A percentile compares a stretch with the other conserved stretches of the same genome.
These are phyloP conservation scores for Daptonema setosum DNA, from an alignment of 2,888 invertebrate species.

Conservation along the genomic window DNA sequence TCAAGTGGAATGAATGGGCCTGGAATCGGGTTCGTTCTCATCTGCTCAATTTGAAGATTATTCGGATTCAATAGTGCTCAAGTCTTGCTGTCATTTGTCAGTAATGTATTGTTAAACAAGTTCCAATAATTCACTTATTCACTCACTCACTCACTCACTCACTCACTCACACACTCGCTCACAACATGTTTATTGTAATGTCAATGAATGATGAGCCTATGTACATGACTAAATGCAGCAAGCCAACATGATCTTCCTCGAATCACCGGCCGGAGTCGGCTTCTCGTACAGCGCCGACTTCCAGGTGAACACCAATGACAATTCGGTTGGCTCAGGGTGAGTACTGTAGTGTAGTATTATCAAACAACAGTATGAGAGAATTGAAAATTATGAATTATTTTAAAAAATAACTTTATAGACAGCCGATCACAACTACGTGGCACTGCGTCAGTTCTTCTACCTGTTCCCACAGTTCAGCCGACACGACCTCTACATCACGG, in stretches of 20 bases:
- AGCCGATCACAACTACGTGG: conserved; percentile 32
- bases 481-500: conserved; percentile 33
- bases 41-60: not conserved
- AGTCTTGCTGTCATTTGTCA: not conserved
- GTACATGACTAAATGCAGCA: conserved; percentile 6
- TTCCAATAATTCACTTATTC: no score
- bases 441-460: conserved; percentile 32
- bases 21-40: conserved; percentile 11
- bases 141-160: no score
- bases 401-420: no score
- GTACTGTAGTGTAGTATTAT: no score
- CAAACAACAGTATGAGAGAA: no score
- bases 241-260: conserved; percentile 33
- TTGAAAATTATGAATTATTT: no score
- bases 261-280: conserved; percentile 34
- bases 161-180: no score
- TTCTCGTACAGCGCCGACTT: conserved; percentile 30
- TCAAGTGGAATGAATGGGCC: conserved; percentile 10
- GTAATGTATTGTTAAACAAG: not conserved
- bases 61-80: not conserved
- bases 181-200: no score
- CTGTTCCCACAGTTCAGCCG: conserved; percentile 31
- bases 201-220: no score
- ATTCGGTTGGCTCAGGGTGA: conserved; percentile 20
- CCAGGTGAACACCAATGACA: conserved; percentile 18